Percentiles rank a stretch among this genome's conserved stretches.
Evolutionary conservation across 2,888 invertebrate genomes (phyloP).

Genomic region (Steromphala cineraria): DNA sequence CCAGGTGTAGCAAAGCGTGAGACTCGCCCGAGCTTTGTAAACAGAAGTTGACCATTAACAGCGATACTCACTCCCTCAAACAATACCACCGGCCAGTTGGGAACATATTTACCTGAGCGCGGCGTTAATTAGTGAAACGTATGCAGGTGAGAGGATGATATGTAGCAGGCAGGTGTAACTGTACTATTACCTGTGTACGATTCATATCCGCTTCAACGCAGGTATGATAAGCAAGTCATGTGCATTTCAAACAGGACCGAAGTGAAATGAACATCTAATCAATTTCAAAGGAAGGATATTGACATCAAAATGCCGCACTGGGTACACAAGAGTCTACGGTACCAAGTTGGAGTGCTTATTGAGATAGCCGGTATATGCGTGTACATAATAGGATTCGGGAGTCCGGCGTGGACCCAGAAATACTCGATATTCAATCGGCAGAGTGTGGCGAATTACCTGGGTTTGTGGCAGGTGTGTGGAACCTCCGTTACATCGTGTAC

Average conservation of each 20-base stretch:
- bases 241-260: background rate
- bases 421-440: background rate
- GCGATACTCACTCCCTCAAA: too few relatives aligned
- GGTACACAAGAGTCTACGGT: background rate
- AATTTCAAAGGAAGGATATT: background rate
- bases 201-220: too few relatives aligned
- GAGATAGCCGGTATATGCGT: background rate
- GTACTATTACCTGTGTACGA: too few relatives aligned
- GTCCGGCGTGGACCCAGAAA: background rate
- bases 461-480: constrained; percentile 3
- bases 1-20: too few relatives aligned
- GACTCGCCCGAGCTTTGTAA: too few relatives aligned
- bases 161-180: too few relatives aligned
- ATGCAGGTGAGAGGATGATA: too few relatives aligned
- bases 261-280: background rate
- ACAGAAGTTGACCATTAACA: too few relatives aligned
- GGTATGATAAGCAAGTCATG: too few relatives aligned
- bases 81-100: too few relatives aligned
- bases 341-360: background rate
- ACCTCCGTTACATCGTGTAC: background rate
- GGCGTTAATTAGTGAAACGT: too few relatives aligned
- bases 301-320: constrained; percentile 1
- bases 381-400: background rate
- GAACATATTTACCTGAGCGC: too few relatives aligned
- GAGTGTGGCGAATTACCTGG: background rate